A percentile compares a stretch with the other conserved stretches of the same genome.
phyloP scores from a whole-genome alignment of 2,113 vertebrate species.

The Campylomormyrus numenius region DNA sequence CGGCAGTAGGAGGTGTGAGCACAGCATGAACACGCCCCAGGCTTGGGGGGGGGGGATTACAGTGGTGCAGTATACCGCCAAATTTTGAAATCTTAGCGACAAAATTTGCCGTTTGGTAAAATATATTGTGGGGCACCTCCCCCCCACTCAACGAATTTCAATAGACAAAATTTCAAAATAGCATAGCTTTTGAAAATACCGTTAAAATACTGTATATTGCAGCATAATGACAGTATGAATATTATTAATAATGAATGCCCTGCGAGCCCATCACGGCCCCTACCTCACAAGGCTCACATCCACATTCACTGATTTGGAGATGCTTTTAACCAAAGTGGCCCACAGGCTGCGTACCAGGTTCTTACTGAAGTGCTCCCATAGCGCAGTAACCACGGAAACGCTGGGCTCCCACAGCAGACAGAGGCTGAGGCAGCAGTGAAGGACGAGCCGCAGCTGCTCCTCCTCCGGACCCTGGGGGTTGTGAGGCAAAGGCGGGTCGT shows the following conservation, averaged over 20 bases:
- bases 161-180: not conserved
- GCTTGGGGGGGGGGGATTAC: not conserved
- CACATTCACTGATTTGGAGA: not conserved
- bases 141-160: too few species aligned
- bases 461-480: constrained; percentile 60
- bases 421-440: constrained; percentile 85
- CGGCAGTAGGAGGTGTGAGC: constrained; percentile 14
- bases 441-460: constrained; percentile 83
- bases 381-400: constrained; percentile 63
- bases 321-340: not conserved
- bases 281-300: too few species aligned
- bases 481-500: not conserved
- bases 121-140: not conserved
- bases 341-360: constrained; percentile 67
- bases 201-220: not conserved
- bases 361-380: constrained; percentile 93
- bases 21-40: not conserved
- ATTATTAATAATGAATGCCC: not conserved
- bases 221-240: not conserved
- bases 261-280: too few species aligned
- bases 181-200: not conserved
- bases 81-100: not conserved
- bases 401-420: constrained; percentile 78
- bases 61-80: not conserved
- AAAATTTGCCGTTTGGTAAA: not conserved